Evolutionary conservation across 1,140 invertebrate species (phyloP).

Genomic region (Aporrectodea caliginosa): DNA sequence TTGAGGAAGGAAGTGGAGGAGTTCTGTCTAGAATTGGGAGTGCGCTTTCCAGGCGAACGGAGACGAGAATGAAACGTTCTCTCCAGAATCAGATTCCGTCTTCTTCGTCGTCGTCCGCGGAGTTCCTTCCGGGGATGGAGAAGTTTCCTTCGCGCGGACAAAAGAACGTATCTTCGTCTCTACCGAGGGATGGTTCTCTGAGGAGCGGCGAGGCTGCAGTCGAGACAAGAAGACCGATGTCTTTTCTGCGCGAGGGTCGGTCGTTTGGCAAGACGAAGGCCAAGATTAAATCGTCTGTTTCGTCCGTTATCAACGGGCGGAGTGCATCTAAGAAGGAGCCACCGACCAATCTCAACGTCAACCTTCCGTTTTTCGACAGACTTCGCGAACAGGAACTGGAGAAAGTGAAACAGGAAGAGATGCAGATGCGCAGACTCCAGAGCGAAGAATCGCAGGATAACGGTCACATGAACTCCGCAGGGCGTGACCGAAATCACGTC

Average conservation of each 20-base stretch:
- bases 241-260: neutral
- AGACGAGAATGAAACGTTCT: neutral
- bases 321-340: neutral
- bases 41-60: neutral
- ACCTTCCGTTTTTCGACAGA: slow-evolving; percentile 29
- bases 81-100: neutral
- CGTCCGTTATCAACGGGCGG: neutral
- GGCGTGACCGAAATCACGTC: neutral
- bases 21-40: neutral
- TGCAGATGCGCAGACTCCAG: neutral
- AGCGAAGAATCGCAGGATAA: neutral
- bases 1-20: neutral
- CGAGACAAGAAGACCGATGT: neutral
- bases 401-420: neutral
- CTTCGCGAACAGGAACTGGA: slow-evolving; percentile 27
- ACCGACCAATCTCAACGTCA: slow-evolving; percentile 23
- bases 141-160: neutral
- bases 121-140: neutral
- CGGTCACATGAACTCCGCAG: neutral
- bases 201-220: neutral
- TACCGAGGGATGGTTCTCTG: neutral
- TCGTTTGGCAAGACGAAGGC: neutral
- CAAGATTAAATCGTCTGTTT: neutral
- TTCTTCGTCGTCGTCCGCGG: neutral
- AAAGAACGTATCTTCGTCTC: neutral